These are phyloP conservation scores for Epizoanthus ramosus DNA, from an alignment of 92 coral and sea anemone genomes.

Conservation along the genomic window DNA sequence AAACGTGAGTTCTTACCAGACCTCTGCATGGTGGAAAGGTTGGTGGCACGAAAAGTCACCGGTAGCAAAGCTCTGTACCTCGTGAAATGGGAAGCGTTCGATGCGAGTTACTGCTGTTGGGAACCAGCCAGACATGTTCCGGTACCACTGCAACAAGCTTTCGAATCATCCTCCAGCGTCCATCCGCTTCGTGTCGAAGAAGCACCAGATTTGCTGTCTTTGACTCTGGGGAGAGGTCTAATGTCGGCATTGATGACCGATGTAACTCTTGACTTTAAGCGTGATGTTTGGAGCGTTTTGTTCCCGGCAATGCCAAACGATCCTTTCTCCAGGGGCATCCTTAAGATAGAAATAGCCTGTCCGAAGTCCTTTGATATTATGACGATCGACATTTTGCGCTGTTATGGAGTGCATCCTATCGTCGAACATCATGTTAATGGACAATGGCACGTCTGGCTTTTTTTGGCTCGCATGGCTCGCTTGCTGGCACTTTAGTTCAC, in stretches of 20 bases:
- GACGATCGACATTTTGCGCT: too few relatives aligned
- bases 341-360: too few relatives aligned
- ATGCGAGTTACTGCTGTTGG: not conserved
- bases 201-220: constrained; percentile 5
- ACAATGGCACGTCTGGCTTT: too few relatives aligned
- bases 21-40: constrained; percentile 1
- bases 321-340: too few relatives aligned
- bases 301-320: not conserved
- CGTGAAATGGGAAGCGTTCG: constrained; percentile 1
- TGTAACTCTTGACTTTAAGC: not conserved
- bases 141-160: too few relatives aligned
- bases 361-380: too few relatives aligned
- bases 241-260: not conserved
- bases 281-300: not conserved
- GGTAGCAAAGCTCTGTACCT: not conserved
- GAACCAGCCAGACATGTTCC: not conserved
- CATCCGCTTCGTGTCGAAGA: not conserved
- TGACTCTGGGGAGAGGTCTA: not conserved
- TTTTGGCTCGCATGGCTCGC: too few relatives aligned
- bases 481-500: too few relatives aligned
- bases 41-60: not conserved
- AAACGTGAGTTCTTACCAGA: not conserved
- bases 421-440: too few relatives aligned
- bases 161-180: too few relatives aligned
- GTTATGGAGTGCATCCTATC: too few relatives aligned